Base-by-base conservation (phyloP, 2,888 invertebrate species). In the Oxystoma pomonae region DNA sequence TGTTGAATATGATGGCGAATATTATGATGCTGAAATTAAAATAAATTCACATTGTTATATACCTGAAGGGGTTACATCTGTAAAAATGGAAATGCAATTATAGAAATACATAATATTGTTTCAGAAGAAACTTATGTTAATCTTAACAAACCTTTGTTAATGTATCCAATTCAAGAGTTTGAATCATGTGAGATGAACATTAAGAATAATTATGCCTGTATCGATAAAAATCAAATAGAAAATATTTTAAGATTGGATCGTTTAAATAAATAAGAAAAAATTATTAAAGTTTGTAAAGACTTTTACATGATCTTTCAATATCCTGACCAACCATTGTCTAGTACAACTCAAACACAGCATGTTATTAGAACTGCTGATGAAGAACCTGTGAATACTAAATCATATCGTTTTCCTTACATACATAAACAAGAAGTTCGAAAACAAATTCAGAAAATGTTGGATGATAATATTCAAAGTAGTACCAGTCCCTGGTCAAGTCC, bases 361-460 rank as follows among this genome's bases (percentile, higher is more conserved):
- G 16, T 21, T 20, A 65, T 68, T 16, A 63, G 57, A 63, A 67
- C 65, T 0, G 60, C 55, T 20, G 64, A 66, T 57, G 64, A 65
- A 62, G 61, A 56, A 16, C 64, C 67, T 5, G 35, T 68, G 21
- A 20, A 59, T 52, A 61, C 70, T 0, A 71, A 71, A 65, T 61
- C 67, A 16, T 65, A 71, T 67, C 35, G 72, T 22, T 70, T 70
- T 17, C 73, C 73, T 5, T 58, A 69, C n/a, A 56, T 71, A 1
- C 72, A 73, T 58, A 71, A 69, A 65, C 50, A 65, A 21, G 72
- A 74, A 66, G 69, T 73, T 2, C 1, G 65, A 18, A 64, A 22
- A 20, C 72, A 75, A 67, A 72, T 71, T 52, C 20, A 53, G 7
- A 57, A 69, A 61, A 67, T 66, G 65, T 60, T 72, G 0, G 65